These are phyloP conservation scores for Acleris emargana DNA, from an alignment of 2,888 invertebrate genomes.

Conservation along the genomic window DNA sequence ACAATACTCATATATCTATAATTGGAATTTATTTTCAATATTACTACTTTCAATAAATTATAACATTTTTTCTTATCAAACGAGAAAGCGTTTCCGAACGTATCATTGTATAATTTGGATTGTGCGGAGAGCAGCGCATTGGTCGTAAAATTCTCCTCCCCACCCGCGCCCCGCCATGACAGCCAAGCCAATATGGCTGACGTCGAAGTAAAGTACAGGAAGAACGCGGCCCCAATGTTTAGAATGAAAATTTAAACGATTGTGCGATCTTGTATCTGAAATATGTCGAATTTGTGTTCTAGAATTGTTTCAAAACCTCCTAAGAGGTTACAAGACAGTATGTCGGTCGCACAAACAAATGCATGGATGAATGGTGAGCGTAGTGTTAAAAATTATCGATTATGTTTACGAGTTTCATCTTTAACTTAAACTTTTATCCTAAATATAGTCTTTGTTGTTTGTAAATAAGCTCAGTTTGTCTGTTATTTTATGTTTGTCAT, in stretches of 20 bases:
- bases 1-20: too few species aligned
- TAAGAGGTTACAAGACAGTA: slow-evolving; percentile 90
- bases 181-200: slow-evolving; percentile 63
- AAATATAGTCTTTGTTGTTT: slow-evolving; percentile 23
- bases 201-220: slow-evolving; percentile 41
- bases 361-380: slow-evolving; percentile 94
- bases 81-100: slow-evolving; percentile 24
- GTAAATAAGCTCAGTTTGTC: background rate
- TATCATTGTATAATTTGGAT: background rate
- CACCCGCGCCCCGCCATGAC: slow-evolving; percentile 9
- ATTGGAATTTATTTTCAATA: too few species aligned
- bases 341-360: slow-evolving; percentile 91
- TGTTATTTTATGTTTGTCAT: background rate
- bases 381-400: slow-evolving; percentile 60
- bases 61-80: too few species aligned
- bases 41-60: too few species aligned
- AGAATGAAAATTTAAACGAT: slow-evolving; percentile 51
- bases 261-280: slow-evolving; percentile 43
- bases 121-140: slow-evolving; percentile 20
- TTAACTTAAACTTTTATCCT: slow-evolving; percentile 44
- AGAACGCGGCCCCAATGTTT: slow-evolving; percentile 56
- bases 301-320: slow-evolving; percentile 89
- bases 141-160: slow-evolving; percentile 4
- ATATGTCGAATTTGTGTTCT: slow-evolving; percentile 90
- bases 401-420: slow-evolving; percentile 45